Evolutionary conservation across 2,888 invertebrate species (phyloP), one percentile per base, ranked within the genome.

Genomic region (Tholera decimalis): DNA sequence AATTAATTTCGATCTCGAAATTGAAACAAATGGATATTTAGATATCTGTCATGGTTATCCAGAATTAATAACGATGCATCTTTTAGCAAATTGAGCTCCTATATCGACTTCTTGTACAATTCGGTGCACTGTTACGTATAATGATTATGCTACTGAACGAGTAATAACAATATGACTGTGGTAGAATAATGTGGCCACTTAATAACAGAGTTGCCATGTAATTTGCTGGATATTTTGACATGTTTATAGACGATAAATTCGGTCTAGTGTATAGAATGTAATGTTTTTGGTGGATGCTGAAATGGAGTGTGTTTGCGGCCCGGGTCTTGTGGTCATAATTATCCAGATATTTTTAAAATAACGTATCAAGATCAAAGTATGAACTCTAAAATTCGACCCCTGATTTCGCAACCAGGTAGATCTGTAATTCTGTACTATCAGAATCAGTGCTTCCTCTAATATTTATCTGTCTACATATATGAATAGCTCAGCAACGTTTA

Each of bases 161-260:
- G 43, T 35, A 39, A 59, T 66, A n/a, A 13, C 20, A 15, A 13
- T 41, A 46, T 30, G 15, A 41, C 50, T 18, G 66, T 44, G 26
- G 15, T n/a, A 57, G 37, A 76, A 22, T 54, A 76, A 67, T 60
- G 58, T 30, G 41, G 28, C 20, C 43, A 66, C 66, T 73, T 77
- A 67, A 75, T 75, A 73, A 66, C 51, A 66, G 77, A 77, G 24
- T 43, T 55, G 56, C 30, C 47, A 7, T 56, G 41, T 60, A 43
- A 53, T 57, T 47, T 61, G 28, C 20, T 39, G 22, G 41, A 51
- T 51, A 67, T 56, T 56, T 43, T 49, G 39, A 50, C 6, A 60
- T 46, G 41, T 72, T 68, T 66, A 53, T 47, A 5, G 15, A 1
- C 6, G 4, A 13, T 35, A 37, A 46, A 64, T 73, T 43, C 30